Evolutionary conservation across 2,113 vertebrate genomes (phyloP).

Genomic region (Urocitellus parryii): DNA sequence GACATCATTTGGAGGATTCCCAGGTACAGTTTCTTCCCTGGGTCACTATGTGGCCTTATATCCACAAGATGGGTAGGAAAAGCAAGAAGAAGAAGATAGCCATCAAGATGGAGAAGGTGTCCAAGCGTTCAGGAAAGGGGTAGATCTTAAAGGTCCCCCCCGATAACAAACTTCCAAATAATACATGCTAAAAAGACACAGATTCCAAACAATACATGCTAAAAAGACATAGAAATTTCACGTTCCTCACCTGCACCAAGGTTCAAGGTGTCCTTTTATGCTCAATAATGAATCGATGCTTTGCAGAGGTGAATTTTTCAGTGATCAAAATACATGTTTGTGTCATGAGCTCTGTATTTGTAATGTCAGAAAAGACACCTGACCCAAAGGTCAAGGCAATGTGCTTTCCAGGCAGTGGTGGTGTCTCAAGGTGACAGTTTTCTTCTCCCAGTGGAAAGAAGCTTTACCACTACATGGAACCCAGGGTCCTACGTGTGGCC

Average conservation of each 20-base stretch:
- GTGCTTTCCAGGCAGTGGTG: constrained; percentile 92
- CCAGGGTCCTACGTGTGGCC: constrained; percentile 92
- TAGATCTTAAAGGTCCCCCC: constrained; percentile 88
- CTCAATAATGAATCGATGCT: constrained; percentile 92
- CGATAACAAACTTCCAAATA: constrained; percentile 68
- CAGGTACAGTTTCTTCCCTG: background rate
- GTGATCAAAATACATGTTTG: constrained; percentile 93
- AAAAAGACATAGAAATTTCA: constrained; percentile 90
- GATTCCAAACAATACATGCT: constrained; percentile 89
- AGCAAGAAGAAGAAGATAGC: background rate
- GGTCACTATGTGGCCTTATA: too few relatives aligned
- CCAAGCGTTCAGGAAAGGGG: constrained; percentile 52
- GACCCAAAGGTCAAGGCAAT: constrained; percentile 90
- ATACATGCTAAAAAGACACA: constrained; percentile 91
- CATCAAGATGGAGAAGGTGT: background rate
- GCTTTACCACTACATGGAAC: constrained; percentile 95
- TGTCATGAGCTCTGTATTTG: constrained; percentile 94
- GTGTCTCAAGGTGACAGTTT: constrained; percentile 91
- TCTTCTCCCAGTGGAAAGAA: constrained; percentile 93
- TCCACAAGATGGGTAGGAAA: background rate
- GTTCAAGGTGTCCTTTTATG: constrained; percentile 88
- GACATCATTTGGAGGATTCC: background rate
- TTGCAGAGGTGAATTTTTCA: constrained; percentile 95
- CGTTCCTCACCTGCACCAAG: constrained; percentile 89
- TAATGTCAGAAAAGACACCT: constrained; percentile 93